These are phyloP conservation scores for Scelioninae gen. 1 DNA, from an alignment of 2,888 invertebrate genomes.

Conservation along the genomic window DNA sequence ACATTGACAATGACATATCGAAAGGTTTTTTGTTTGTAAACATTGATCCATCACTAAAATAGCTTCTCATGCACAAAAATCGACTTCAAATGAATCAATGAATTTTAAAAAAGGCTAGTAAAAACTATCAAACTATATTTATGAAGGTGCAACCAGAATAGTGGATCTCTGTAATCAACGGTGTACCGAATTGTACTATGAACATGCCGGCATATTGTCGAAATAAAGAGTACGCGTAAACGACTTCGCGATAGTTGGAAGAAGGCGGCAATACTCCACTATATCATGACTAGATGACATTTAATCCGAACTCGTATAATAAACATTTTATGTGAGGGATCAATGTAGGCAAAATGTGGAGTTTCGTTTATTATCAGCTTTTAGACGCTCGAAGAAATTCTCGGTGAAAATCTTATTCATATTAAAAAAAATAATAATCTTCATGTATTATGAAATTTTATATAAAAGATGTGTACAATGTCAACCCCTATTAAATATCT, in stretches of 20 bases:
- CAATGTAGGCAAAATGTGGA: conserved; percentile 29
- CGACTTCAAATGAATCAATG: too few species aligned
- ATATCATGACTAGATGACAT: conserved; percentile 43
- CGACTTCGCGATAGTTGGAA: conserved; percentile 29
- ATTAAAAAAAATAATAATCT: too few species aligned
- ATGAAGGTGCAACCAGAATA: background rate
- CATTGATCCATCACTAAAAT: background rate
- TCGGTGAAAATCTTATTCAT: conserved; percentile 1
- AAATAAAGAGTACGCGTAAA: conserved; percentile 45
- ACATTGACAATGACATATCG: too few species aligned
- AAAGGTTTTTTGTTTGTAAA: too few species aligned
- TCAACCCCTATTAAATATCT: too few species aligned
- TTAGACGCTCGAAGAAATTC: conserved; percentile 3
- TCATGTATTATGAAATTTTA: too few species aligned
- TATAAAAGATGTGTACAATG: too few species aligned
- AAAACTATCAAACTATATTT: conserved; percentile 13
- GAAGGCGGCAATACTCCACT: conserved; percentile 35
- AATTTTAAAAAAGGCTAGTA: background rate
- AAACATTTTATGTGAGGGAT: conserved; percentile 40
- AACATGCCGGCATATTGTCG: conserved; percentile 30
- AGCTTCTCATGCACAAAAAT: background rate
- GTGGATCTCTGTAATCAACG: conserved; percentile 1
- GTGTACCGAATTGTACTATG: conserved; percentile 11
- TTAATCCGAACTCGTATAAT: conserved; percentile 42
- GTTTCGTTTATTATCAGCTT: conserved; percentile 34